These are phyloP conservation scores for Synergus itoensis DNA, from an alignment of 2,888 invertebrate species.

Conservation along the genomic window DNA sequence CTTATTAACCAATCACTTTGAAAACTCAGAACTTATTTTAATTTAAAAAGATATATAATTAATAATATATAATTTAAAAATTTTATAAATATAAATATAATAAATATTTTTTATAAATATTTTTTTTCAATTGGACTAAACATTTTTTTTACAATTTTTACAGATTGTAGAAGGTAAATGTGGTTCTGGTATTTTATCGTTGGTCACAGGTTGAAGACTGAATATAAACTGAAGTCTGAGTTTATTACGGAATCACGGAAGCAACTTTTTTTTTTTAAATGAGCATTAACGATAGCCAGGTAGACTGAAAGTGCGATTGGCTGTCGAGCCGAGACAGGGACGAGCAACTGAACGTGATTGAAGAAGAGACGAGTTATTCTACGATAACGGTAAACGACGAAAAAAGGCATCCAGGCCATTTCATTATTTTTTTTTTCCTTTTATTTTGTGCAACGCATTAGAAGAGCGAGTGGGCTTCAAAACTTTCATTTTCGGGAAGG, in stretches of 20 bases:
- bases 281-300: slow-evolving; percentile 34
- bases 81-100: neutral
- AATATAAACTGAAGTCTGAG: slow-evolving; percentile 22
- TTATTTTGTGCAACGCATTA: neutral
- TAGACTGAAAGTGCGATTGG: slow-evolving; percentile 36
- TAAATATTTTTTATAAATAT: neutral
- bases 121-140: neutral
- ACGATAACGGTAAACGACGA: slow-evolving; percentile 57
- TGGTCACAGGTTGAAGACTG: neutral
- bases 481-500: slow-evolving; percentile 12
- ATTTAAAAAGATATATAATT: neutral
- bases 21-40: neutral
- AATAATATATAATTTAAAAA: neutral
- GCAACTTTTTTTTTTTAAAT: slow-evolving; percentile 11
- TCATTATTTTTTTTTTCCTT: slow-evolving; percentile 5
- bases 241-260: slow-evolving; percentile 23
- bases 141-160: neutral
- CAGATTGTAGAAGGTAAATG: neutral
- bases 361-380: slow-evolving; percentile 37
- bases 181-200: neutral
- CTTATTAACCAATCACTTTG: neutral
- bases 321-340: slow-evolving; percentile 12
- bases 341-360: slow-evolving; percentile 30
- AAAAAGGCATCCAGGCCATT: slow-evolving; percentile 56
- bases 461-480: neutral